Evolutionary conservation across 2,797 vertebrate genomes (phyloP), one percentile per base, ranked within the genome.

Genomic region (Microhierax caerulescens): DNA sequence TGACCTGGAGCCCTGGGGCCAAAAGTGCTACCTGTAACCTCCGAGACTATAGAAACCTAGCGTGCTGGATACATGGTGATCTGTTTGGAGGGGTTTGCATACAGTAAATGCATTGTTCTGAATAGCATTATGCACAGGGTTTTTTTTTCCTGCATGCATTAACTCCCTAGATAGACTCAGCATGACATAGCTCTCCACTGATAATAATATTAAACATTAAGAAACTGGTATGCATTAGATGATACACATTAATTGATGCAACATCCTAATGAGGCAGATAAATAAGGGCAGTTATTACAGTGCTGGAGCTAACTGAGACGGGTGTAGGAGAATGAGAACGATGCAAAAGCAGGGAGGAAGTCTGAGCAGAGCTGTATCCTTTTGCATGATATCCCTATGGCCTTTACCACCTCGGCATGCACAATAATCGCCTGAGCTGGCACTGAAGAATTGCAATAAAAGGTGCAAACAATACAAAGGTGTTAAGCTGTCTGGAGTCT

Each of bases 401-500:
- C 43, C 61, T 91, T 85, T 77, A 28, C 54, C 0, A 1, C 69
- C 43, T 75, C 19, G 2, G 81, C 41, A 21, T 69, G 68, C 63
- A 63, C 76, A 73, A 4, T 81, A 84, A 67, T 73, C 11, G 9
- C 67, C 85, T 84, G 74, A 95, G 39, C 56, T 85, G 74, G 85
- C 28, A 59, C 85, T 86, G 47, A 93, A 95, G 39, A 77, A 84
- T 45, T 93, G 84, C 86, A 80, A 45, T 78, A 85, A 92, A 95
- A 90, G 85, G 70, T 85, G 54, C 56, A 96, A 94, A 94, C 88
- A 93, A 68, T 90, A 90, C 69, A 32, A 27, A 96, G 51, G 61
- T 95, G 75, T 95, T 94, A 93, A 91, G 75, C 64, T 92, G 84
- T 85, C 86, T 87, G 47, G 64, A 85, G 60, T 70, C 75, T 89